These are phyloP conservation scores for Epizoanthus ramosus DNA, from an alignment of 92 coral and sea anemone species.

Conservation along the genomic window DNA sequence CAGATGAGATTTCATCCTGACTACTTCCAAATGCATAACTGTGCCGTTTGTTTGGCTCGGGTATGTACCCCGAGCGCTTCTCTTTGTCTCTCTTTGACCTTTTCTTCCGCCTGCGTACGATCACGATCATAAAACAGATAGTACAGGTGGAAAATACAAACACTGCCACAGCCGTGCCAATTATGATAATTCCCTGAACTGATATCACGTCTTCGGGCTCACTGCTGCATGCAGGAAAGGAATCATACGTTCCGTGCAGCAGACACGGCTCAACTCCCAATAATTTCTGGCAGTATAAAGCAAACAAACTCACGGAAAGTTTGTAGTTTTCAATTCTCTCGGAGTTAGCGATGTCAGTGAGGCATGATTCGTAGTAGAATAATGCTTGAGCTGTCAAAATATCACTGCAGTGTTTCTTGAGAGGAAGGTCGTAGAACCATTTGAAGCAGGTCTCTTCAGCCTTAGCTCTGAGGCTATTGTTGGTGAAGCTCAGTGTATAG, in stretches of 20 bases:
- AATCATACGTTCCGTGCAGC: constrained; percentile 52
- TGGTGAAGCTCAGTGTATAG: constrained; percentile 54
- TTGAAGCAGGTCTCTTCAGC: constrained; percentile 51
- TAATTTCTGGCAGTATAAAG: constrained; percentile 54
- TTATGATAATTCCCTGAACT: constrained; percentile 1
- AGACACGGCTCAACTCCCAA: constrained; percentile 45
- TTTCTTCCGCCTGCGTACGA: constrained; percentile 4
- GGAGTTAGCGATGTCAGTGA: constrained; percentile 51
- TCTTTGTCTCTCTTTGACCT: neutral
- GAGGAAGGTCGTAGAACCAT: constrained; percentile 64
- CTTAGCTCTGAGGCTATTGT: constrained; percentile 33
- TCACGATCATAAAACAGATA: constrained; percentile 7
- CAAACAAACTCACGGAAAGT: constrained; percentile 55
- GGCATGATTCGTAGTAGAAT: constrained; percentile 74
- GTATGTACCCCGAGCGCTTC: neutral
- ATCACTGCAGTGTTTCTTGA: constrained; percentile 59
- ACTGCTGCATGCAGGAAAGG: constrained; percentile 32
- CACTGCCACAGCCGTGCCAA: constrained; percentile 10
- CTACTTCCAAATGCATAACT: neutral
- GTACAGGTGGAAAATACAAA: constrained; percentile 11
- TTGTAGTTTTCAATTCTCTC: constrained; percentile 33
- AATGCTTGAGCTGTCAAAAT: constrained; percentile 55
- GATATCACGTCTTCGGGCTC: neutral
- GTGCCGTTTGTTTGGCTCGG: neutral
- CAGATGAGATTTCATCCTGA: neutral